Percentiles rank a stretch among this genome's conserved stretches.
Evolutionary conservation across 1,140 invertebrate genomes (phyloP).

Genomic region (Muscidifurax raptorellus): DNA sequence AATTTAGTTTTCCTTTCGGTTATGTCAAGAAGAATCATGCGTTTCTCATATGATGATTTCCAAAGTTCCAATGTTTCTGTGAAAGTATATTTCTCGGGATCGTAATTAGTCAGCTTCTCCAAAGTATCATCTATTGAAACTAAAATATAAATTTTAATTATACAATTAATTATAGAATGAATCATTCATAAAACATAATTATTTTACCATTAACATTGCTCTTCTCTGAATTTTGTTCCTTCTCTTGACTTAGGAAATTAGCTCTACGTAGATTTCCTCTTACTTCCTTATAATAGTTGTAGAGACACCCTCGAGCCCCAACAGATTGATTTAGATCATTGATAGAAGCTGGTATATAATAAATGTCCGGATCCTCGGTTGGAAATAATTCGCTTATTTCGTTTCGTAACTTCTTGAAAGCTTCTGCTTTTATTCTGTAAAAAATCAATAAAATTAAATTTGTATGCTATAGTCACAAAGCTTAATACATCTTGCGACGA

Average conservation of each 20-base stretch:
- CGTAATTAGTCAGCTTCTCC: no score
- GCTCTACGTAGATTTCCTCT: background rate
- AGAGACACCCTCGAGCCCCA: background rate
- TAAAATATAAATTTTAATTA: background rate
- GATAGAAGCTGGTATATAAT: background rate
- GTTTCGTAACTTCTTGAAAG: background rate
- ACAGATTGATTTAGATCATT: background rate
- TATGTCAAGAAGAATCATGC: no score
- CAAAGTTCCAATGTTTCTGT: no score
- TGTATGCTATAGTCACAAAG: no score
- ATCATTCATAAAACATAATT: no score
- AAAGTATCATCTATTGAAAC: no score
- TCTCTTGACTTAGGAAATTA: background rate
- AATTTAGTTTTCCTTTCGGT: no score
- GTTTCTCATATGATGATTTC: no score
- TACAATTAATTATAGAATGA: background rate
- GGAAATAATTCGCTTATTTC: background rate
- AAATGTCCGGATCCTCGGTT: background rate
- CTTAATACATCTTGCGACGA: no score
- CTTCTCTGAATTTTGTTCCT: background rate
- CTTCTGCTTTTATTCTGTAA: background rate
- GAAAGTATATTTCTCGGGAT: no score
- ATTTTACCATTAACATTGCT: background rate
- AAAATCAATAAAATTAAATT: background rate
- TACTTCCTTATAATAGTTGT: background rate